Evolutionary conservation across 2,888 invertebrate genomes (phyloP), one percentile per base, ranked within the genome.

Genomic region (Barypeithes pellucidus): DNA sequence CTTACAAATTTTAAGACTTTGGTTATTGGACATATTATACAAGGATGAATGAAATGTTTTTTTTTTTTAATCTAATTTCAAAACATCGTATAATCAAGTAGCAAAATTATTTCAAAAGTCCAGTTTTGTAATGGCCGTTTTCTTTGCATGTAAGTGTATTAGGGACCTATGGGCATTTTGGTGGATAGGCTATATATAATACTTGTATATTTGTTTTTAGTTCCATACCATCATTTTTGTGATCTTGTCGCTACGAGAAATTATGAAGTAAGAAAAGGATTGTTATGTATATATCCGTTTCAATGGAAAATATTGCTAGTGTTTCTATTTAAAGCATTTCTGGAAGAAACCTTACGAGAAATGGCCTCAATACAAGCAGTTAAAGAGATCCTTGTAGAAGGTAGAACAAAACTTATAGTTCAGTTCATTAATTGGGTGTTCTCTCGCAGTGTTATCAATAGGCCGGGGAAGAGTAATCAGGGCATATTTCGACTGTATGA

Each of bases 151-250:
- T n/a, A n/a, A n/a, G n/a, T n/a, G n/a, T n/a, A n/a, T n/a, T n/a
- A n/a, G n/a, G n/a, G n/a, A n/a, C n/a, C n/a, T n/a, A n/a, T 33
- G 8, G 33, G 33, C 5, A 5, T 33, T 5, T 4, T 4, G 33
- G 4, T 33, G 4, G n/a, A n/a, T n/a, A n/a, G n/a, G n/a, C n/a
- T n/a, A n/a, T n/a, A n/a, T n/a, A n/a, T n/a, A n/a, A n/a, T n/a
- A n/a, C 4, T 33, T 33, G 33, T 5, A 33, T 7, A 36, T 9
- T 24, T 33, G 18, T 57, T 79, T 79, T 65, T 61, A 79, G 85
- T 91, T 52, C 87, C 88, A 75, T 92, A 91, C 79, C 87, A 86
- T 72, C 83, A 88, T 75, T 89, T 91, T 75, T 84, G 89, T 14
- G 82, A 86, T 36, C 85, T 92, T 74, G 83, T 92, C 62, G 86